Evolutionary conservation across 2,888 invertebrate species (phyloP).

Genomic region (Hirtodrosophila cameraria): DNA sequence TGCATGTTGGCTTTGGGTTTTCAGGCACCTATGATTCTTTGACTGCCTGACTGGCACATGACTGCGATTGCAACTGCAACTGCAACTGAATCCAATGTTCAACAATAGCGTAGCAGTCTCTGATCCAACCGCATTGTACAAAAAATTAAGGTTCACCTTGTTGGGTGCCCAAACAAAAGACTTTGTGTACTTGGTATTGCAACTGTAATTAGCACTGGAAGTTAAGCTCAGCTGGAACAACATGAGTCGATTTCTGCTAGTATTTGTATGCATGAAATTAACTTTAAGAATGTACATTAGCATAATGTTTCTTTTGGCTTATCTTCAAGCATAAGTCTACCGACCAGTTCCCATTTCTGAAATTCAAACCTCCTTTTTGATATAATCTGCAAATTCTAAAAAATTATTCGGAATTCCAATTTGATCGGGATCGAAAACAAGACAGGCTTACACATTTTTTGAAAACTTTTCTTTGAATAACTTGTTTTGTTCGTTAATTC

Average conservation of each 20-base stretch:
- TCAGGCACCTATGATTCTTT: constrained; percentile 4
- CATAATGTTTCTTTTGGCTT: too few species aligned
- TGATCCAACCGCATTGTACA: background rate
- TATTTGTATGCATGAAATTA: background rate
- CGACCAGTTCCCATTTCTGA: too few species aligned
- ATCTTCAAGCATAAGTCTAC: too few species aligned
- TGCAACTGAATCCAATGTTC: background rate
- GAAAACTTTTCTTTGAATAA: too few species aligned
- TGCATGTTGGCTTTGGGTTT: constrained; percentile 12
- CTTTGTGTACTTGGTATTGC: constrained; percentile 4
- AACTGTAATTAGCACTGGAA: constrained; percentile 16
- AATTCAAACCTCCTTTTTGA: too few species aligned
- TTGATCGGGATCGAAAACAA: too few species aligned
- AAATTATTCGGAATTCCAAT: too few species aligned
- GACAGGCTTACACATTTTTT: too few species aligned
- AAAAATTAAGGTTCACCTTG: constrained; percentile 16
- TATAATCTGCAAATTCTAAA: too few species aligned
- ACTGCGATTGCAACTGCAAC: background rate
- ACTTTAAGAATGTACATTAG: too few species aligned
- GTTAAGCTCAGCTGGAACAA: background rate
- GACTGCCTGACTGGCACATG: constrained; percentile 17
- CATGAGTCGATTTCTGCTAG: background rate
- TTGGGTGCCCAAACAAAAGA: constrained; percentile 13
- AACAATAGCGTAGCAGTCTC: background rate
- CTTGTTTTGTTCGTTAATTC: too few species aligned